Evolutionary conservation across 2,113 vertebrate species (phyloP), one percentile per base, ranked within the genome.

Genomic region (Syngnathus typhle): DNA sequence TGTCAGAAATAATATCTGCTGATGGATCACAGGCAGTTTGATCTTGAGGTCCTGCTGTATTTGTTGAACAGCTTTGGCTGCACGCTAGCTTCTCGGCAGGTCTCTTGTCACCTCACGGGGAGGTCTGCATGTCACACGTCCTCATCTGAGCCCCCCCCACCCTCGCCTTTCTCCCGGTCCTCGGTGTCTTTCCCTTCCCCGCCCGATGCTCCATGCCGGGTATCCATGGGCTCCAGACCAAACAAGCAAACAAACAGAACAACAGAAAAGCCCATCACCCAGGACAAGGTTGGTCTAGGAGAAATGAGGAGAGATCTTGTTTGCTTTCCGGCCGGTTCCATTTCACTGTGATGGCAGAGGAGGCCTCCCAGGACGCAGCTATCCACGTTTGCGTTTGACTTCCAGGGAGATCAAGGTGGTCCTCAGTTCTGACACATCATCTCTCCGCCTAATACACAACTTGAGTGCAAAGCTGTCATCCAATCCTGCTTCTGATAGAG

Each of bases 231-330:
- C 78, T 79, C 69, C 71, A 87, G 80, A 82, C 86, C 84, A 88
- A 90, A 88, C 87, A 90, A 90, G 86, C 89, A 91, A 89, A 89
- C 88, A 90, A 90, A 90, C 86, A 88, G 78, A 88, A 88, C 88
- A 88, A 88, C 84, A 77, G 82, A 84, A 87, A 88, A 90, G 83
- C 75, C 80, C 84, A 85, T 88, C 87, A 89, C 77, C 69, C 77
- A 77, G 85, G 27, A 87, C 87, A 84, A 78, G 85, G 82, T 78
- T 77, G 85, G 85, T 80, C 79, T 77, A 78, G 71, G 73, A 78
- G 83, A 79, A 86, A 84, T 77, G 82, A 69, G 70, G 55, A 72
- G 71, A 59, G 81, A 87, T 86, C 72, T 87, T 89, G 85, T 89
- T 91, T 91, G 85, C 80, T 84, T 80, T 82, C 55, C 64, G 78